Evolutionary conservation across 2,113 vertebrate genomes (phyloP).

Genomic region (Phyllostomus discolor): DNA sequence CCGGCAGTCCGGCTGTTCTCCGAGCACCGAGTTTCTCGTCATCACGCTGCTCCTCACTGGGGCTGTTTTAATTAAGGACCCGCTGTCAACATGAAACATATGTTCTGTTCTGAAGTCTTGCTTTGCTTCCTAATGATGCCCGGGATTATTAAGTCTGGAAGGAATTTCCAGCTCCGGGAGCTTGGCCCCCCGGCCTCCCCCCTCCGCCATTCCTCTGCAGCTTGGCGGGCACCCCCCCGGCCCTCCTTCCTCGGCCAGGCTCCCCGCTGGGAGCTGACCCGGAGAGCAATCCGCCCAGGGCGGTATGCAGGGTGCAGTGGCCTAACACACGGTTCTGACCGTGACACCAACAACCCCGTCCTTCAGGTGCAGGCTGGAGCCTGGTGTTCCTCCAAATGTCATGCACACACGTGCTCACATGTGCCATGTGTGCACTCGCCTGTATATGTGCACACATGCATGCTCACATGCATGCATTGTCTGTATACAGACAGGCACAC

Average conservation of each 20-base stretch:
- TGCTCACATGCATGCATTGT: background rate
- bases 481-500: too few species aligned
- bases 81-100: constrained; percentile 71
- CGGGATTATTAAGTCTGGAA: constrained; percentile 65
- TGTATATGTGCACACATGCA: too few species aligned
- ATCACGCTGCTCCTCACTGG: constrained; percentile 54
- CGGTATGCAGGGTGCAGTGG: background rate
- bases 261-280: background rate
- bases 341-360: too few species aligned
- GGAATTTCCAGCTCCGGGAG: constrained; percentile 58
- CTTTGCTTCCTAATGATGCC: constrained; percentile 64
- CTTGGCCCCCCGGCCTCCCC: background rate
- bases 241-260: background rate
- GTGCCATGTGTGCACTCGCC: too few species aligned
- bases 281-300: background rate
- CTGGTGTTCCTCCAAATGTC: background rate
- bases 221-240: background rate
- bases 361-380: background rate
- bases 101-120: constrained; percentile 63
- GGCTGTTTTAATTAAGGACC: constrained; percentile 60
- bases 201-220: background rate
- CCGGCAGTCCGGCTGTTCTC: background rate
- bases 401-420: background rate
- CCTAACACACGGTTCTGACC: background rate
- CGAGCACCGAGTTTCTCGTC: constrained; percentile 47